Evolutionary conservation across 2,113 vertebrate genomes (phyloP).

Genomic region (Colossoma macropomum): DNA sequence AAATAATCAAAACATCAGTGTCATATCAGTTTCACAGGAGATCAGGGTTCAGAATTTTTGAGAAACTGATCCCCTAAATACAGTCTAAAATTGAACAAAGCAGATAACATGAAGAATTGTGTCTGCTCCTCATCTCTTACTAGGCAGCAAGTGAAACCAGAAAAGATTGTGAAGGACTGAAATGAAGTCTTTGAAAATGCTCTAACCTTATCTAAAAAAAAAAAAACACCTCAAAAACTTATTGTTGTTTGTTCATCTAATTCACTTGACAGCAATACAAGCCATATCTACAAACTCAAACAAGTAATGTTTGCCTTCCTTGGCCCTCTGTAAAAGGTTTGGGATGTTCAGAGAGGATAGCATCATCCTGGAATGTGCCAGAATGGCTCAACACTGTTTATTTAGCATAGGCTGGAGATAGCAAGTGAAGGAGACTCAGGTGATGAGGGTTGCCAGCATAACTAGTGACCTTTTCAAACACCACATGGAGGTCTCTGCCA

Average conservation of each 20-base stretch:
- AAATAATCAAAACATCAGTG: too few species aligned
- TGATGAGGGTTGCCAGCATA: conserved; percentile 45
- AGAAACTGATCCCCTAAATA: too few species aligned
- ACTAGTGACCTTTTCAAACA: conserved; percentile 57
- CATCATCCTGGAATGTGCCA: conserved; percentile 39
- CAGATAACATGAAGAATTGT: too few species aligned
- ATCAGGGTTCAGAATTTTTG: too few species aligned
- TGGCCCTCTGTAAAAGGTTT: conserved; percentile 43
- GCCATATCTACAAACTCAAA: conserved; percentile 41
- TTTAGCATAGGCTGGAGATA: conserved; percentile 28
- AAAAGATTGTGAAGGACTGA: too few species aligned
- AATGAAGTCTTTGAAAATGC: too few species aligned
- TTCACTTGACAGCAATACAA: neutral
- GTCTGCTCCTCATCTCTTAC: too few species aligned
- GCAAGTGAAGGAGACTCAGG: conserved; percentile 20
- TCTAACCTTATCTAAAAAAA: neutral
- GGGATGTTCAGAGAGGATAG: conserved; percentile 29
- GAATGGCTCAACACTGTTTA: conserved; percentile 46
- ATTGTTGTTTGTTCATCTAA: neutral
- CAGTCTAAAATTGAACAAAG: too few species aligned
- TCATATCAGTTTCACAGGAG: too few species aligned
- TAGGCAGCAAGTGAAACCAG: too few species aligned
- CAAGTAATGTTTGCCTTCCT: conserved; percentile 37
- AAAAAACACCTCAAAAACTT: neutral
- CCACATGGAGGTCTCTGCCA: conserved; percentile 30